Base-by-base conservation (phyloP, 1,140 invertebrate species). In the Meloidogyne hapla region DNA sequence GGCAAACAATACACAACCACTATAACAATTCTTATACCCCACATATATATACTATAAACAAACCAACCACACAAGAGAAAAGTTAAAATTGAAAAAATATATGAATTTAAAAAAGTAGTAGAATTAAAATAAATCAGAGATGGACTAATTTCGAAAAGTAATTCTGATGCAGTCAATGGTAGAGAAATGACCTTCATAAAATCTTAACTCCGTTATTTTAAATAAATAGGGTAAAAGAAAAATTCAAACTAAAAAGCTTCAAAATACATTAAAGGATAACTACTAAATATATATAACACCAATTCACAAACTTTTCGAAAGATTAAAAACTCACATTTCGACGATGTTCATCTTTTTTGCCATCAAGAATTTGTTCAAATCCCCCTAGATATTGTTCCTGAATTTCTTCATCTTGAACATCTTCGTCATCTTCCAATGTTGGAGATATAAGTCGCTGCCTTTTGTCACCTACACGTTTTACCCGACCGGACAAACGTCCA, bases 271-370 rank as follows among this genome's bases (percentile, higher is more conserved):
- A n/a, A n/a, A n/a, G n/a, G n/a, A n/a, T n/a, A 42, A 42, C 4
- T 56, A 33, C 9, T 45, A 38, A 25, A n/a, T 2, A 48, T 12
- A 69, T 69, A 23, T 23, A 12, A 33, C 28, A 68, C 9, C 23
- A 68, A 6, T 26, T 6, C 33, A 6, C 25, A 72, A 8, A 13
- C 63, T 65, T 12, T 15, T 12, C 3, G 10, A 26, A 33, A 12
- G 6, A 25, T n/a, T n/a, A 73, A 64, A 73, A 28, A 73, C 71
- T 48, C 12, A 73, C 71, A 28, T 61, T 73, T 61, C 71, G 33
- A 15, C 71, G 69, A 70, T 26, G 23, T 61, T 40, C 38, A 28
- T 61, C 23, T 18, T 63, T 64, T 26, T 64, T 64, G 1, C 71
- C 28, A 64, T 40, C 71, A 23, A 73, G 56, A 33, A 73, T 63